Conservation (phyloP, 2,113 vertebrate species). For the Opisthocomus hoazin region DNA sequence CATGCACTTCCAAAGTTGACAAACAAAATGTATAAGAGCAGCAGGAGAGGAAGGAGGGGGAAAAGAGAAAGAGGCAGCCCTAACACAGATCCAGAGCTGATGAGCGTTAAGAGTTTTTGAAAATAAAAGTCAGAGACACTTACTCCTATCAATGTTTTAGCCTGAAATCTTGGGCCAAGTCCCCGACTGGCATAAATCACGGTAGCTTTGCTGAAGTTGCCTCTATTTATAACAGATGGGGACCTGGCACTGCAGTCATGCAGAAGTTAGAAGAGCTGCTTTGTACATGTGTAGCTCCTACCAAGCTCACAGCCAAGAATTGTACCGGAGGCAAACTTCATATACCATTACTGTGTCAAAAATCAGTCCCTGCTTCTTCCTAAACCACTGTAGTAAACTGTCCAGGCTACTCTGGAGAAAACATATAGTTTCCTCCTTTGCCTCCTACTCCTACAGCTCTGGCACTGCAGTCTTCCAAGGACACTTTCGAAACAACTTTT, state of each 20-base stretch:
- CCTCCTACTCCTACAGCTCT: not conserved
- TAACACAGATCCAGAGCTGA: not conserved
- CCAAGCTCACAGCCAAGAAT: accelerated
- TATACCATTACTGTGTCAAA: accelerated
- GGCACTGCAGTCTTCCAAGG: not conserved
- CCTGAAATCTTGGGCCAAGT: not conserved
- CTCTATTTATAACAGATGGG: not conserved
- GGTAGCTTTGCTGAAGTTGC: not conserved
- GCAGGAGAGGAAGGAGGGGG: not conserved
- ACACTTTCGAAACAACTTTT: not conserved
- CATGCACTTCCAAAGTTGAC: not conserved
- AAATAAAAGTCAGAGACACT: not conserved
- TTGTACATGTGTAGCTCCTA: not conserved
- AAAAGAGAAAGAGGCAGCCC: not conserved
- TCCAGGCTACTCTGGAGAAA: not conserved
- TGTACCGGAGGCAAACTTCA: not conserved
- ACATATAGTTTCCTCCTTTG: not conserved
- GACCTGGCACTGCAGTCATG: not conserved
- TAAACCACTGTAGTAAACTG: not conserved
- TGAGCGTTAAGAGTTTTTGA: not conserved
- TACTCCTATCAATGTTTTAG: not conserved
- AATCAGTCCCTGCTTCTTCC: not conserved
- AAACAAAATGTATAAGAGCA: not conserved
- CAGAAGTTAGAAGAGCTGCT: not conserved
- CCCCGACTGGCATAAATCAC: not conserved